Percentiles rank a stretch among this genome's conserved stretches.
Evolutionary conservation across 2,113 vertebrate genomes (phyloP).

Genomic region (Morone saxatilis): DNA sequence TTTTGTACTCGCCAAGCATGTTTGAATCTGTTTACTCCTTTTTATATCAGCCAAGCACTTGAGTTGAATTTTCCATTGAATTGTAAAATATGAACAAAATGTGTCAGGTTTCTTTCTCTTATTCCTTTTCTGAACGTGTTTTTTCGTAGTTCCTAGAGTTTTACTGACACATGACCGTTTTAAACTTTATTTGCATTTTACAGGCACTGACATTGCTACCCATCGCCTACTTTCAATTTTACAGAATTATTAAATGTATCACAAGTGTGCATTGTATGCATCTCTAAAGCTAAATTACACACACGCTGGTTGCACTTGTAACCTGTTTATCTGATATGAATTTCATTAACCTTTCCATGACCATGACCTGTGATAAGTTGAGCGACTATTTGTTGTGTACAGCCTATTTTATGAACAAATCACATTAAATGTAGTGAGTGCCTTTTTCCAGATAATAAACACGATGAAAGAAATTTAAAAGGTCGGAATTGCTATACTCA

Average conservation of each 20-base stretch:
- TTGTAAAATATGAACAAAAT: constrained; percentile 47
- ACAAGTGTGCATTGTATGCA: constrained; percentile 36
- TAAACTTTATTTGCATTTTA: constrained; percentile 2
- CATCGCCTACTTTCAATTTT: constrained; percentile 5
- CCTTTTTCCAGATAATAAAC: constrained; percentile 82
- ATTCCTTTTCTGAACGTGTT: constrained; percentile 24
- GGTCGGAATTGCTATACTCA: neutral
- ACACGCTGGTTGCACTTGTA: constrained; percentile 35
- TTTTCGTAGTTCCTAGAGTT: constrained; percentile 18
- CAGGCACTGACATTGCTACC: constrained; percentile 11
- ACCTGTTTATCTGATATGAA: constrained; percentile 31
- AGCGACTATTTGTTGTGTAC: constrained; percentile 58
- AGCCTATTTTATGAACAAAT: constrained; percentile 70
- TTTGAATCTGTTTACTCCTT: constrained; percentile 52
- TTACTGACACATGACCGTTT: constrained; percentile 6
- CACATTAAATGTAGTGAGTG: constrained; percentile 83
- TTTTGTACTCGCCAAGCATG: constrained; percentile 72
- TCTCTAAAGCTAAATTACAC: constrained; percentile 23
- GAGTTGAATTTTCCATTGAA: constrained; percentile 43
- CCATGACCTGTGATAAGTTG: constrained; percentile 47
- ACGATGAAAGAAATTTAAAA: constrained; percentile 42
- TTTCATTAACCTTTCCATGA: constrained; percentile 42
- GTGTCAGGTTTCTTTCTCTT: constrained; percentile 7
- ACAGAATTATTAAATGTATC: constrained; percentile 15
- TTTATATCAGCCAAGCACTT: constrained; percentile 54